phyloP scores from a whole-genome alignment of 92 coral and sea anemone genomes.

The Phymanthus crucifer region DNA sequence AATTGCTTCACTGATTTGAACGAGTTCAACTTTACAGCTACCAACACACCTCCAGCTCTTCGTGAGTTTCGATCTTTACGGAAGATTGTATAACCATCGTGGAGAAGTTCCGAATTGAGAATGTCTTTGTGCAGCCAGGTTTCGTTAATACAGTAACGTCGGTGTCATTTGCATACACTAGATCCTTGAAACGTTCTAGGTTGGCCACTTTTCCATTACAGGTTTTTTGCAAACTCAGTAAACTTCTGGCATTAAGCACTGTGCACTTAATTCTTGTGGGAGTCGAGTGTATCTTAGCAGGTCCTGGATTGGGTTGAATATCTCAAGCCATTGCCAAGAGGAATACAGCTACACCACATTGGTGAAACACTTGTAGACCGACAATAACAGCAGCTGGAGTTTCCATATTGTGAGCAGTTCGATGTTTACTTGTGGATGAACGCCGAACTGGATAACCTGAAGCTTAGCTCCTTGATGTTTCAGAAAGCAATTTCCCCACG shows the following conservation, averaged over 20 bases:
- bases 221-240: not conserved
- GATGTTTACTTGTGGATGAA: no score
- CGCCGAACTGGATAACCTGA: no score
- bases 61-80: constrained; percentile 55
- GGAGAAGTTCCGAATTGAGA: constrained; percentile 39
- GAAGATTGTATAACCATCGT: constrained; percentile 42
- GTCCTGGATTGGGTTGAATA: not conserved
- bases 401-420: no score
- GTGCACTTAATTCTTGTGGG: not conserved
- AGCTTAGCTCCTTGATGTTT: no score
- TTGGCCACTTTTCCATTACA: not conserved
- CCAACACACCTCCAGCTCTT: constrained; percentile 57
- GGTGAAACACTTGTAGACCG: not conserved
- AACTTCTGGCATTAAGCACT: not conserved
- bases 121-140: constrained; percentile 50
- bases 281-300: not conserved
- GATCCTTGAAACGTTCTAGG: not conserved
- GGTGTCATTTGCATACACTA: not conserved
- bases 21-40: constrained; percentile 44
- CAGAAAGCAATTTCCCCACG: no score
- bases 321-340: not conserved
- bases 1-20: constrained; percentile 40
- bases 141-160: constrained; percentile 28
- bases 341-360: not conserved
- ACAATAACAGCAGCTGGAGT: no score